Percentiles rank a stretch among this genome's conserved stretches.
Evolutionary conservation across 2,888 invertebrate genomes (phyloP).

Genomic region (Leucophenga maculata): DNA sequence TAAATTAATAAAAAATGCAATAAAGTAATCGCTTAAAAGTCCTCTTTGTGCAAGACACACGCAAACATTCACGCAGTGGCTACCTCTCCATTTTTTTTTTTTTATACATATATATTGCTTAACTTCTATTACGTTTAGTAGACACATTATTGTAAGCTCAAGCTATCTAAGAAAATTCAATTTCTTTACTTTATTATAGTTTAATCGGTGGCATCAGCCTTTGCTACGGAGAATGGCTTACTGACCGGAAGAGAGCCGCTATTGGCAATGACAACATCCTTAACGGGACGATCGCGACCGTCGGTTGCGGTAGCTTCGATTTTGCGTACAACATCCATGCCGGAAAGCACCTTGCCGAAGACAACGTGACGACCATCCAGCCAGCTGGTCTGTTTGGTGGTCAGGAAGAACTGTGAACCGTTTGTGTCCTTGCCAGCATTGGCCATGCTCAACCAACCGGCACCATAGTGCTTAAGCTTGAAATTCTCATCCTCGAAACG

Average conservation of each 20-base stretch:
- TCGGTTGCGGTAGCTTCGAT: slow-evolving; percentile 85
- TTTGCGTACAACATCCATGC: slow-evolving; percentile 85
- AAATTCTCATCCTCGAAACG: slow-evolving; percentile 97
- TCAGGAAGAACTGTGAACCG: slow-evolving; percentile 98
- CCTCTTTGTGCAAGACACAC: too few relatives aligned
- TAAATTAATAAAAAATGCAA: too few relatives aligned
- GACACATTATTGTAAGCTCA: slow-evolving; percentile 6
- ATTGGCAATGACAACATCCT: slow-evolving; percentile 88
- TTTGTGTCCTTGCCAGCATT: slow-evolving; percentile 98
- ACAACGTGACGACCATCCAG: slow-evolving; percentile 97
- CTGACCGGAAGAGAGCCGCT: slow-evolving; percentile 81
- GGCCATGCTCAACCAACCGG: slow-evolving; percentile 98
- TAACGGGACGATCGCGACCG: slow-evolving; percentile 83
- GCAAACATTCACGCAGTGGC: too few relatives aligned
- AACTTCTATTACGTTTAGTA: neutral
- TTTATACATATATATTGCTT: neutral
- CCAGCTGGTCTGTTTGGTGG: slow-evolving; percentile 88
- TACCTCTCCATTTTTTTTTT: too few relatives aligned
- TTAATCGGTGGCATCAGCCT: slow-evolving; percentile 84
- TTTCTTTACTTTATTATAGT: neutral
- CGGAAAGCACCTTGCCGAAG: slow-evolving; percentile 89
- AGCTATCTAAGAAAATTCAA: too few relatives aligned
- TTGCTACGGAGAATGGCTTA: slow-evolving; percentile 89
- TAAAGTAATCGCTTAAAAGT: too few relatives aligned
- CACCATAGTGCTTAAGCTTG: slow-evolving; percentile 95